Percentiles rank a stretch among this genome's conserved stretches.
phyloP scores from a whole-genome alignment of 1,140 invertebrate species.

The Streblospio benedicti region DNA sequence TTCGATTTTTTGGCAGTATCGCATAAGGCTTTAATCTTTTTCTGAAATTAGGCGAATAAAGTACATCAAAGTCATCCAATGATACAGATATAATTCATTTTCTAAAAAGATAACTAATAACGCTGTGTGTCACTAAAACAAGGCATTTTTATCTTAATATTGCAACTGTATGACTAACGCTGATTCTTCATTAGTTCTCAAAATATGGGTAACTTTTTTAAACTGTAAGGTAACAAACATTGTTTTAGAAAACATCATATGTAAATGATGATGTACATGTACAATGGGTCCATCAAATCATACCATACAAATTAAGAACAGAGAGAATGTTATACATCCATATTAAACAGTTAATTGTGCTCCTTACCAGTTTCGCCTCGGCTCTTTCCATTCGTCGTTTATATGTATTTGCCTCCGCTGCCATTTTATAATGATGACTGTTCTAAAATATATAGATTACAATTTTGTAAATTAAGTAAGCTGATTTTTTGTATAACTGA shows the following conservation, averaged over 20 bases:
- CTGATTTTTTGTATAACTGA: not conserved
- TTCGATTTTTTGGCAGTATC: not conserved
- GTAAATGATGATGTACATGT: no score
- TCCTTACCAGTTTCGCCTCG: not conserved
- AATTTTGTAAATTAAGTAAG: not conserved
- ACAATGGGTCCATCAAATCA: not conserved
- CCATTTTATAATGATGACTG: not conserved
- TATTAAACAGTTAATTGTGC: no score
- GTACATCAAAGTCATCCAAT: no score
- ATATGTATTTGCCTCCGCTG: not conserved
- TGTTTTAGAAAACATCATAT: no score
- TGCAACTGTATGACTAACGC: no score
- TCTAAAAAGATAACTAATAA: no score
- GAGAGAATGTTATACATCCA: not conserved
- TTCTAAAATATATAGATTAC: not conserved
- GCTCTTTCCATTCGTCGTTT: not conserved
- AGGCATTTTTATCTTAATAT: no score
- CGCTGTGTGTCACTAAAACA: no score
- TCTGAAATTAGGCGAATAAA: no score
- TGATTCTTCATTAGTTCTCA: no score
- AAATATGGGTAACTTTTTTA: no score
- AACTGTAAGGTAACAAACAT: not conserved
- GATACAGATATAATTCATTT: no score
- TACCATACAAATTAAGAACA: not conserved
- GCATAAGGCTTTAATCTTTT: not conserved